Evolutionary conservation across 2,797 vertebrate species (phyloP).

Genomic region (Chloroceryle inda): DNA sequence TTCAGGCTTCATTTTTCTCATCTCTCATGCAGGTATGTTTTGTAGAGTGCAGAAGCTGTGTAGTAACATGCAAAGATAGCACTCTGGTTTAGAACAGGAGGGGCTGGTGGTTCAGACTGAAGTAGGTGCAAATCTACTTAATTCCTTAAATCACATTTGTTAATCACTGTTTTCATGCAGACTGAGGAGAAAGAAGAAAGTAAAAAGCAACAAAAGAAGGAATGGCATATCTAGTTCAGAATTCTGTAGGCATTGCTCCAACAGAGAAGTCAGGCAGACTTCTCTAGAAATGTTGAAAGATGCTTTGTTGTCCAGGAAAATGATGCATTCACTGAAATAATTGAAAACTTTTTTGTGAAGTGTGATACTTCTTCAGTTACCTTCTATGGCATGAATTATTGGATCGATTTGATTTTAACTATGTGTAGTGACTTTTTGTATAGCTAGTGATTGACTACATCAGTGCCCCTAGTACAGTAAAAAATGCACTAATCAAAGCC

Average conservation of each 20-base stretch:
- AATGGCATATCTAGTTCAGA: neutral
- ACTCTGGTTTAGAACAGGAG: neutral
- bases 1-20: constrained; percentile 10
- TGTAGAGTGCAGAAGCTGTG: neutral
- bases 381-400: neutral
- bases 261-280: neutral
- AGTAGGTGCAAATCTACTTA: neutral
- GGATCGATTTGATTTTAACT: neutral
- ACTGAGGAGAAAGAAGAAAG: rapidly evolving
- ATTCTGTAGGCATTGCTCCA: neutral
- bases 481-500: neutral
- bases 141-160: neutral
- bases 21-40: neutral
- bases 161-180: neutral
- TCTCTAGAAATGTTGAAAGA: neutral
- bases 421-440: neutral
- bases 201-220: neutral
- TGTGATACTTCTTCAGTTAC: neutral
- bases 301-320: neutral
- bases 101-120: neutral
- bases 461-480: neutral
- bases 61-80: neutral
- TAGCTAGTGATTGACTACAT: neutral
- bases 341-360: neutral
- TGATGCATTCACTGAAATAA: neutral